Evolutionary conservation across 2,888 invertebrate genomes (phyloP), one percentile per base, ranked within the genome.

Genomic region (Eilema caniola): DNA sequence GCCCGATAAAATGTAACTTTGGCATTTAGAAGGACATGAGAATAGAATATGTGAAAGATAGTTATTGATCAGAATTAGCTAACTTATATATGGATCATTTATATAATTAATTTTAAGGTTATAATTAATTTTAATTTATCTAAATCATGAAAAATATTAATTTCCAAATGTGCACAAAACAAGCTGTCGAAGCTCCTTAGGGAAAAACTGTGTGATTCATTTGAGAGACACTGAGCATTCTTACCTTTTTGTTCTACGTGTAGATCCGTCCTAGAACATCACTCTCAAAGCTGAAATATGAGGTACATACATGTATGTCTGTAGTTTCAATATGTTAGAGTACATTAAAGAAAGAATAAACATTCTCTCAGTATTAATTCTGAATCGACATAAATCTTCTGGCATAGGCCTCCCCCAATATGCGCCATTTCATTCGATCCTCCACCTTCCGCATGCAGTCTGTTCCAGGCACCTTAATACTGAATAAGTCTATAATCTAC

Each of bases 401-500:
- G 23, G 5, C 37, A n/a, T n/a, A n/a, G n/a, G n/a, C n/a, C n/a
- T n/a, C n/a, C n/a, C n/a, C n/a, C n/a, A n/a, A n/a, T n/a, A n/a
- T n/a, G n/a, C n/a, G n/a, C n/a, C n/a, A n/a, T n/a, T n/a, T n/a
- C n/a, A n/a, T n/a, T n/a, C n/a, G n/a, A n/a, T n/a, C n/a, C n/a
- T n/a, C n/a, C n/a, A n/a, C n/a, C n/a, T n/a, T n/a, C n/a, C n/a
- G n/a, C n/a, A n/a, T n/a, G n/a, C n/a, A n/a, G n/a, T n/a, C n/a
- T n/a, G n/a, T n/a, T n/a, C n/a, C n/a, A n/a, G n/a, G n/a, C n/a
- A n/a, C n/a, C n/a, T n/a, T n/a, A n/a, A n/a, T n/a, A n/a, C n/a
- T n/a, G n/a, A n/a, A n/a, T n/a, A n/a, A n/a, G n/a, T n/a, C n/a
- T 25, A 62, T 59, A 69, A 68, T 20, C 53, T 53, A 20, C 53